phyloP scores from a whole-genome alignment of 30 jellyfish, hydroid and myxozoan genomes.

The Rhopilema esculentum region DNA sequence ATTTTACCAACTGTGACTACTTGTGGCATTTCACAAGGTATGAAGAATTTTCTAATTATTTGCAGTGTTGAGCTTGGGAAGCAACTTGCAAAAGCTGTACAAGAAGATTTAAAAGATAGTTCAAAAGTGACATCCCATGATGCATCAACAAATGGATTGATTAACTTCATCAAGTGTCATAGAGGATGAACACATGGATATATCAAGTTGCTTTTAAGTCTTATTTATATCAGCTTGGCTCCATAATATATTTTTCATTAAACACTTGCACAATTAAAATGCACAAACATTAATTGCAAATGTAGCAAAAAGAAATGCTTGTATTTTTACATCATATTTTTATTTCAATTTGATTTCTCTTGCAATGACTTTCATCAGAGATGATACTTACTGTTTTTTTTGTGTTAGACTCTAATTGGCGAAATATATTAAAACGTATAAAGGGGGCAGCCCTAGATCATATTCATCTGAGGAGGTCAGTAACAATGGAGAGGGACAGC shows the following conservation, averaged over 20 bases:
- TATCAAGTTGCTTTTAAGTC: too few species aligned
- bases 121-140: slow-evolving; percentile 84
- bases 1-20: too few species aligned
- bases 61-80: slow-evolving; percentile 99
- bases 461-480: not conserved
- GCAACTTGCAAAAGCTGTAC: slow-evolving; percentile 96
- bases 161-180: slow-evolving; percentile 77
- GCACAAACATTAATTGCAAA: too few species aligned
- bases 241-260: too few species aligned
- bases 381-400: not conserved
- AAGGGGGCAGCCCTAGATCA: not conserved
- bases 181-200: slow-evolving; percentile 43
- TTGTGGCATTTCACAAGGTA: too few species aligned
- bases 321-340: too few species aligned
- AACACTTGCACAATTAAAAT: too few species aligned
- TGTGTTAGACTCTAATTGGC: not conserved
- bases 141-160: slow-evolving; percentile 96
- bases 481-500: not conserved
- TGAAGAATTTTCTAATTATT: not conserved
- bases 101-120: slow-evolving; percentile 78
- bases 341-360: not conserved
- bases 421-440: not conserved
- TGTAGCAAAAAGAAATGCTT: too few species aligned
- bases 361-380: not conserved
- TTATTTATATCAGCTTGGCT: too few species aligned